Evolutionary conservation across 2,113 vertebrate genomes (phyloP).

Genomic region (Lontra canadensis): DNA sequence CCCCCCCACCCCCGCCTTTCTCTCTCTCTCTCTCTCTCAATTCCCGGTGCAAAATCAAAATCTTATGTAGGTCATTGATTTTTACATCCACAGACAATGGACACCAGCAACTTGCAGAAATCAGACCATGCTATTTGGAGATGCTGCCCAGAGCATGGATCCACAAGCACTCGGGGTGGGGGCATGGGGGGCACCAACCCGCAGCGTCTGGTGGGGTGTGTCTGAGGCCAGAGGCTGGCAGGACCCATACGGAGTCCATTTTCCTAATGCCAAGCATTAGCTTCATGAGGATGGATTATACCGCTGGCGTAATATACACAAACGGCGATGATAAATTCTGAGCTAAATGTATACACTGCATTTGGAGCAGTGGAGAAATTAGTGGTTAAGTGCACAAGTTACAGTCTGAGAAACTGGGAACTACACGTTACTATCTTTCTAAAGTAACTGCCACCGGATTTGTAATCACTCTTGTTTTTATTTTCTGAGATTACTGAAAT

Average conservation of each 20-base stretch:
- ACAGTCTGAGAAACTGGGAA: slow-evolving; percentile 73
- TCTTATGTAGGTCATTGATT: slow-evolving; percentile 79
- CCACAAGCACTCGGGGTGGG: background rate
- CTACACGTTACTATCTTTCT: slow-evolving; percentile 71
- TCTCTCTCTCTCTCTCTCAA: background rate
- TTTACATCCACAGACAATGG: slow-evolving; percentile 74
- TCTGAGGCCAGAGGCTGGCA: slow-evolving; percentile 26
- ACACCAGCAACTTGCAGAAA: slow-evolving; percentile 64
- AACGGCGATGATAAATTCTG: slow-evolving; percentile 60
- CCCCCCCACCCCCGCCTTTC: background rate
- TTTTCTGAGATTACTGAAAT: slow-evolving; percentile 58
- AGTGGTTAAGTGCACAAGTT: slow-evolving; percentile 78
- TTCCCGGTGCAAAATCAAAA: slow-evolving; percentile 72
- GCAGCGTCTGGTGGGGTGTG: background rate
- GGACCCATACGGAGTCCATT: slow-evolving; percentile 53
- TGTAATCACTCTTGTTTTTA: slow-evolving; percentile 29
- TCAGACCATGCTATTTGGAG: background rate
- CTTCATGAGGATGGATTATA: slow-evolving; percentile 61
- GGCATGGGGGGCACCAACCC: background rate
- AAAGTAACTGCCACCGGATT: slow-evolving; percentile 56
- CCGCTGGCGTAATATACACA: slow-evolving; percentile 15
- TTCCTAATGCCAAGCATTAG: slow-evolving; percentile 46
- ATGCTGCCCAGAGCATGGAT: background rate
- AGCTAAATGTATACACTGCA: slow-evolving; percentile 45
- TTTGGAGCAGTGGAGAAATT: slow-evolving; percentile 74